phyloP scores from a whole-genome alignment of 2,888 invertebrate species.

The Scaptomyza tumidula region DNA sequence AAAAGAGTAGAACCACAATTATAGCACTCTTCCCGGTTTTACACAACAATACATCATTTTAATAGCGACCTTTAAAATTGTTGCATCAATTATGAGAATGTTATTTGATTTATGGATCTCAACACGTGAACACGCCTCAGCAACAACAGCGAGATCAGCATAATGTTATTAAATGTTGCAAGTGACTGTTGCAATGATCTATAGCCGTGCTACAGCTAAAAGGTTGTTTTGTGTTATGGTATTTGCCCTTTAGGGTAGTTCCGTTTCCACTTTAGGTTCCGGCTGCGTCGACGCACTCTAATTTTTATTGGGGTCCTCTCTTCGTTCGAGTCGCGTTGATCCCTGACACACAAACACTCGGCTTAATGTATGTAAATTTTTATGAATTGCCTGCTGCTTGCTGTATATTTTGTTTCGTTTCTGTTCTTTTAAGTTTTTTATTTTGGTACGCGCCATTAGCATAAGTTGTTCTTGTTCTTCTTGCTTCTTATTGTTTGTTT shows the following conservation, averaged over 20 bases:
- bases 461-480: conserved; percentile 56
- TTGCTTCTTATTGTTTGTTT: conserved; percentile 44
- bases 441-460: conserved; percentile 80
- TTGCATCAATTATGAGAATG: conserved; percentile 55
- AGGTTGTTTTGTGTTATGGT: too few relatives aligned
- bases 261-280: conserved; percentile 53
- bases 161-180: conserved; percentile 3
- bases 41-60: conserved; percentile 48
- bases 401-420: not conserved
- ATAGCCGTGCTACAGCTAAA: conserved; percentile 35
- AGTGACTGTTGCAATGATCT: conserved; percentile 52
- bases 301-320: conserved; percentile 62
- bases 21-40: conserved; percentile 35
- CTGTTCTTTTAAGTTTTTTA: conserved; percentile 22
- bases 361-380: conserved; percentile 66
- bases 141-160: not conserved
- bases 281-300: conserved; percentile 65
- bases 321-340: conserved; percentile 11
- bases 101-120: conserved; percentile 68
- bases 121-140: conserved; percentile 45
- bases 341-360: conserved; percentile 35
- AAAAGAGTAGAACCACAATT: conserved; percentile 34
- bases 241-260: conserved; percentile 42
- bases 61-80: conserved; percentile 22
- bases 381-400: conserved; percentile 69